Percentiles rank a stretch among this genome's conserved stretches.
These are phyloP conservation scores for Ephestia elutella DNA, from an alignment of 1,140 invertebrate genomes.

Conservation along the genomic window DNA sequence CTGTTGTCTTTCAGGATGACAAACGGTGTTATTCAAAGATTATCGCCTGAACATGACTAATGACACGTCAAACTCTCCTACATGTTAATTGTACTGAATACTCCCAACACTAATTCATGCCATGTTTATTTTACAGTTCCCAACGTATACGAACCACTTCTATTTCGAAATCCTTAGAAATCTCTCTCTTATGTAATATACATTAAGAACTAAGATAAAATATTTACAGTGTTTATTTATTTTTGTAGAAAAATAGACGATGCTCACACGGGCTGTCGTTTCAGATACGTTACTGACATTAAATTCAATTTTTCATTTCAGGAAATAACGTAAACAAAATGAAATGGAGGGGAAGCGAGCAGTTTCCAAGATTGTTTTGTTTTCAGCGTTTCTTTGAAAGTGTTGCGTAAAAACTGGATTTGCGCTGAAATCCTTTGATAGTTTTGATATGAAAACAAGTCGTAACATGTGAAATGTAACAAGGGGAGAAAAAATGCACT, in stretches of 20 bases:
- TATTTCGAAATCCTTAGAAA: background rate
- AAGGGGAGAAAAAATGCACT: too few relatives aligned
- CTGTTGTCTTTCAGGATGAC: constrained; percentile 30
- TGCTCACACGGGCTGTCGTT: constrained; percentile 52
- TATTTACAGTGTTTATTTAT: constrained; percentile 8
- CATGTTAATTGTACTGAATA: constrained; percentile 63
- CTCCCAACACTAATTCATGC: constrained; percentile 64
- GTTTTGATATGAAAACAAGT: constrained; percentile 24
- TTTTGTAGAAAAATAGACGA: constrained; percentile 33
- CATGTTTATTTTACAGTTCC: constrained; percentile 59
- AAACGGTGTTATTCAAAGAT: constrained; percentile 64
- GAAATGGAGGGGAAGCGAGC: constrained; percentile 24
- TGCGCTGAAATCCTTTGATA: constrained; percentile 4
- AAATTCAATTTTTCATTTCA: constrained; percentile 64
- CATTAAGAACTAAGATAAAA: background rate
- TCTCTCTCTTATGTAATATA: background rate
- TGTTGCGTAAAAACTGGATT: constrained; percentile 31
- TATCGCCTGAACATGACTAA: constrained; percentile 69
- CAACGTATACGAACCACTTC: constrained; percentile 13
- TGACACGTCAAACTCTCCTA: constrained; percentile 46
- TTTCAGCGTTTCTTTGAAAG: constrained; percentile 22
- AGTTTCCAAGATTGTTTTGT: constrained; percentile 36
- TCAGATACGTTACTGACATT: constrained; percentile 43
- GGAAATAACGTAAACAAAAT: constrained; percentile 48
- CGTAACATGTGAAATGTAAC: constrained; percentile 17